Evolutionary conservation across 2,888 invertebrate species (phyloP), one percentile per base, ranked within the genome.

Genomic region (Nephrotoma guestfalica): DNA sequence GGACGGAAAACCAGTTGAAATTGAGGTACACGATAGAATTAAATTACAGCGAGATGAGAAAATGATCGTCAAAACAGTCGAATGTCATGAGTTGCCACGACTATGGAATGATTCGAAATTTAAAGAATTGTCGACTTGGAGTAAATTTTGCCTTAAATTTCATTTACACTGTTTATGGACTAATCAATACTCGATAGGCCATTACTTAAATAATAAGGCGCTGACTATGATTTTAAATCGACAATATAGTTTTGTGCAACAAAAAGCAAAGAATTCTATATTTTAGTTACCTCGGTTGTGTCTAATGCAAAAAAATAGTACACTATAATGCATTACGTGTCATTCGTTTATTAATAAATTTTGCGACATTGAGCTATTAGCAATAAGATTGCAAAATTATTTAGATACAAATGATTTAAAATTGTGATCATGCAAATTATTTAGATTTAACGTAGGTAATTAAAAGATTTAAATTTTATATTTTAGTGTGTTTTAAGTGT

Each of bases 101-200:
- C 51, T 86, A 30, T 86, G 86, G 18, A 86, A 86, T 13, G 87
- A 87, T 41, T 51, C 41, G 5, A 86, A 87, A 86, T 87, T 87
- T 7, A 86, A 86, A 84, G 84, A 84, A 6, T n/a, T 84, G n/a
- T 40, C 84, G 41, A 15, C 41, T 4, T 84, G 84, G 84, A 41
- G 13, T 41, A 41, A 84, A 84, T 41, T 84, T 84, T 84, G 41
- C 13, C 15, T 84, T 15, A 84, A 42, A 84, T 7, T 84, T 41
- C 41, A 30, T 71, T 9, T 71, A 11, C 7, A 9, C 9, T 9
- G 18, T 9, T 30, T 71, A 18, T 30, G 71, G 11, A 30, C 30
- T 71, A 71, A 71, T 71, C 30, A 30, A 30, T 30, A 30, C 30
- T 71, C 30, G 30, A 9, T 71, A 3, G 71, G 71, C 6, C 71